A percentile compares a stretch with the other conserved stretches of the same genome.
These are phyloP conservation scores for Gobionotothen gibberifrons DNA, from an alignment of 2,797 vertebrate species.

Conservation along the genomic window DNA sequence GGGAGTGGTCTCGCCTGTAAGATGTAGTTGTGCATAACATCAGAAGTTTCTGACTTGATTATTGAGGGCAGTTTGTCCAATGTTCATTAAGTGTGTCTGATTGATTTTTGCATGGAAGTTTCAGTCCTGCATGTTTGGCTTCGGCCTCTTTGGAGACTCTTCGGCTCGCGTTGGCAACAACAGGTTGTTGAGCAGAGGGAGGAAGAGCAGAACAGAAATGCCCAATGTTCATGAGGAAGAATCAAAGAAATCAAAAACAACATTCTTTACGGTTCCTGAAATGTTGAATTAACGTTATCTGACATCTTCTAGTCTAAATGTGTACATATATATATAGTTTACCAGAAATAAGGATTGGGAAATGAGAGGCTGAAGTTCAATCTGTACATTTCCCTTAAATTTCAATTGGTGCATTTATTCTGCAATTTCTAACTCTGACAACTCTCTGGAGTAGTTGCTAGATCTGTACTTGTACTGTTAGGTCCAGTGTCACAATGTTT, in stretches of 20 bases:
- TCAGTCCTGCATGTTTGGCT: conserved; percentile 16
- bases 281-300: conserved; percentile 25
- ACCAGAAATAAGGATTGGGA: conserved; percentile 36
- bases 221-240: conserved; percentile 21
- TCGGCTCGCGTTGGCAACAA: conserved; percentile 39
- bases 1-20: conserved; percentile 14
- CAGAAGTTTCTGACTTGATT: conserved; percentile 24
- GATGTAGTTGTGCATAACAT: conserved; percentile 39
- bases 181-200: conserved; percentile 45
- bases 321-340: conserved; percentile 46
- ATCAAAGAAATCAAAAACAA: conserved; percentile 28
- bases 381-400: conserved; percentile 48
- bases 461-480: conserved; percentile 74
- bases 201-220: conserved; percentile 41
- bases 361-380: conserved; percentile 46
- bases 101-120: conserved; percentile 30
- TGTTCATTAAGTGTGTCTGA: conserved; percentile 22
- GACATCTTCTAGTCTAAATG: conserved; percentile 26
- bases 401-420: conserved; percentile 63
- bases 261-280: conserved; percentile 54
- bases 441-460: conserved; percentile 69
- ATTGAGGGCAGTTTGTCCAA: conserved; percentile 26
- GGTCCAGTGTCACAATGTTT: conserved; percentile 67
- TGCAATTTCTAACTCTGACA: conserved; percentile 59
- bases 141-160: conserved; percentile 23